Evolutionary conservation across 2,113 vertebrate genomes (phyloP).

Genomic region (Mesocricetus auratus): DNA sequence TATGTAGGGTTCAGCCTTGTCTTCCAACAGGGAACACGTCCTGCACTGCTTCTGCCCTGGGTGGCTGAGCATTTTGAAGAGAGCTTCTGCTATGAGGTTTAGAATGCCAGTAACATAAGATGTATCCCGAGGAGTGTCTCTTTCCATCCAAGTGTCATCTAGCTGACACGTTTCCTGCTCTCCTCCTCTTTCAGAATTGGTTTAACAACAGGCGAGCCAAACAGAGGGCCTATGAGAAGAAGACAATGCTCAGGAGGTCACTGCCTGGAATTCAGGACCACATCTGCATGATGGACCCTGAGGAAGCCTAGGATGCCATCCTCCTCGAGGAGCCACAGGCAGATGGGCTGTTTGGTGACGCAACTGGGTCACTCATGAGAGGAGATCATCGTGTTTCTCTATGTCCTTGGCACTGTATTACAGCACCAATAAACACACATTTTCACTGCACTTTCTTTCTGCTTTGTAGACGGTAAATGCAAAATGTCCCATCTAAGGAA

Average conservation of each 20-base stretch:
- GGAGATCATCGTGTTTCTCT: neutral
- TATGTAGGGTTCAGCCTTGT: accelerated
- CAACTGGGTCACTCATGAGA: too few relatives aligned
- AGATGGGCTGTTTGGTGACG: neutral
- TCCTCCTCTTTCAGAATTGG: slow-evolving; percentile 85
- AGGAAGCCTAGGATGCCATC: slow-evolving; percentile 64
- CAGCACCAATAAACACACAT: slow-evolving; percentile 28
- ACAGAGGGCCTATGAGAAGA: slow-evolving; percentile 84
- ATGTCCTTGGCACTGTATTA: too few relatives aligned
- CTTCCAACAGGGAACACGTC: too few relatives aligned
- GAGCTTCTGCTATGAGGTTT: too few relatives aligned
- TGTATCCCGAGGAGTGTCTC: neutral
- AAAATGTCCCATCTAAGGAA: neutral
- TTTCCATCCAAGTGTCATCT: neutral
- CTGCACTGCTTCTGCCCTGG: accelerated
- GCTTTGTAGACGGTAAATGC: neutral
- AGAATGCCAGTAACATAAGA: too few relatives aligned
- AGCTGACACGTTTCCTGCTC: neutral
- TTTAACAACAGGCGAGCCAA: slow-evolving; percentile 90
- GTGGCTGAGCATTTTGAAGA: neutral
- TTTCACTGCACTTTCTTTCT: neutral
- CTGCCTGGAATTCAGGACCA: slow-evolving; percentile 51
- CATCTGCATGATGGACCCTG: slow-evolving; percentile 66
- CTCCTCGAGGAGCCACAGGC: neutral
- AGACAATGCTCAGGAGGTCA: slow-evolving; percentile 70